Percentiles rank a stretch among this genome's conserved stretches.
Evolutionary conservation across 2,888 invertebrate species (phyloP).

Genomic region (Sinhomidia bicolor): DNA sequence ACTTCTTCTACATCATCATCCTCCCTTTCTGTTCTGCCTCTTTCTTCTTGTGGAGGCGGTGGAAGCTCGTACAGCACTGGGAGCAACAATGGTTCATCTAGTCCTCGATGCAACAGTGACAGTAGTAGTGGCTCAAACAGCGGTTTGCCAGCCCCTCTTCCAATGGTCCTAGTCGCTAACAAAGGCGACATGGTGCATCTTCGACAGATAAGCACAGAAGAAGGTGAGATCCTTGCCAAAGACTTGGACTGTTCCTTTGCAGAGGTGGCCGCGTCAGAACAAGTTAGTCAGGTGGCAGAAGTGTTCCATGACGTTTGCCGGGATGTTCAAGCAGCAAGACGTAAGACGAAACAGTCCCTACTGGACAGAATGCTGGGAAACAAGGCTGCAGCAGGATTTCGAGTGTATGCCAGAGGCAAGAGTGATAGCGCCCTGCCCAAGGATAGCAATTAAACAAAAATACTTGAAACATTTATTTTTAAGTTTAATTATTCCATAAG

Average conservation of each 20-base stretch:
- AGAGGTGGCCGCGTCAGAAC: constrained; percentile 94
- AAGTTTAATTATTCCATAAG: too few relatives aligned
- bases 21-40: constrained; percentile 39
- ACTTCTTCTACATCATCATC: constrained; percentile 39
- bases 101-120: constrained; percentile 62
- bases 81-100: constrained; percentile 66
- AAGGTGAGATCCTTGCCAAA: constrained; percentile 92
- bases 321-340: constrained; percentile 89
- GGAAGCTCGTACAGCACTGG: constrained; percentile 10
- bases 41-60: constrained; percentile 37
- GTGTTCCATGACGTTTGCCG: constrained; percentile 91
- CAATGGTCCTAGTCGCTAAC: constrained; percentile 93
- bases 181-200: constrained; percentile 96
- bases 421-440: constrained; percentile 94
- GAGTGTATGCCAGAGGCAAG: constrained; percentile 92
- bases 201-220: constrained; percentile 92
- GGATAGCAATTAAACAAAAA: constrained; percentile 82
- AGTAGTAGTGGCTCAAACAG: not conserved
- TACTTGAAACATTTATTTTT: too few relatives aligned
- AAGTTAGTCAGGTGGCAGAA: constrained; percentile 90
- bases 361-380: constrained; percentile 91
- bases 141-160: constrained; percentile 81
- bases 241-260: constrained; percentile 94
- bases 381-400: constrained; percentile 82
- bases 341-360: constrained; percentile 92